Conservation (phyloP, 1,140 invertebrate species). For the Cepaea nemoralis region DNA sequence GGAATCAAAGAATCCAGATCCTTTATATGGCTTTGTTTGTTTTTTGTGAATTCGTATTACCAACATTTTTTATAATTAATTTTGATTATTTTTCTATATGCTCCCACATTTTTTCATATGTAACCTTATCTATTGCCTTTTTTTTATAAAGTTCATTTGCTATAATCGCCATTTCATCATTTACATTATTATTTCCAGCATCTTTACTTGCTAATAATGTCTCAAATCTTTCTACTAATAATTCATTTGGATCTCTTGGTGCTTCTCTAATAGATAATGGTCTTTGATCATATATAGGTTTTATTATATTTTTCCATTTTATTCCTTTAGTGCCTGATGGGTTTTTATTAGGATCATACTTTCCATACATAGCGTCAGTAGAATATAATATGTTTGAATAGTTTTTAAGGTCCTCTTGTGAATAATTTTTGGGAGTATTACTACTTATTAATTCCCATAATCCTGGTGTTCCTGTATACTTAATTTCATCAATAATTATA, state of each 20-base stretch:
- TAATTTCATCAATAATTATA: too few species aligned
- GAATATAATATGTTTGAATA: not conserved
- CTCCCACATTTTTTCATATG: not conserved
- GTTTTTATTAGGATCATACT: not conserved
- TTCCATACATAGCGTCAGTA: not conserved
- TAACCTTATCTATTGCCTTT: not conserved
- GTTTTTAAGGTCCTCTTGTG: not conserved
- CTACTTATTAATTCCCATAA: too few species aligned
- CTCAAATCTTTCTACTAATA: not conserved
- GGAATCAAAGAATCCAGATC: not conserved
- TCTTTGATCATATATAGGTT: not conserved
- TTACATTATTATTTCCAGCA: not conserved
- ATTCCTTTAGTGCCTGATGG: not conserved
- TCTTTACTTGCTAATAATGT: not conserved
- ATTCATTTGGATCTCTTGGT: not conserved
- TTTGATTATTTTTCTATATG: not conserved
- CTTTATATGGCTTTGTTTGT: not conserved
- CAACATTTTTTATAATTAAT: not conserved
- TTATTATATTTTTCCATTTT: not conserved
- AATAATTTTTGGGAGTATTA: not conserved
- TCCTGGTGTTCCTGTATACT: too few species aligned
- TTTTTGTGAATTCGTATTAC: not conserved
- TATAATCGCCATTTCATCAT: not conserved
- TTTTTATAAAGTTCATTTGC: not conserved
- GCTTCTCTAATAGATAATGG: not conserved